Conservation (phyloP, 2,888 invertebrate genomes). For the Mycogona germanica region DNA sequence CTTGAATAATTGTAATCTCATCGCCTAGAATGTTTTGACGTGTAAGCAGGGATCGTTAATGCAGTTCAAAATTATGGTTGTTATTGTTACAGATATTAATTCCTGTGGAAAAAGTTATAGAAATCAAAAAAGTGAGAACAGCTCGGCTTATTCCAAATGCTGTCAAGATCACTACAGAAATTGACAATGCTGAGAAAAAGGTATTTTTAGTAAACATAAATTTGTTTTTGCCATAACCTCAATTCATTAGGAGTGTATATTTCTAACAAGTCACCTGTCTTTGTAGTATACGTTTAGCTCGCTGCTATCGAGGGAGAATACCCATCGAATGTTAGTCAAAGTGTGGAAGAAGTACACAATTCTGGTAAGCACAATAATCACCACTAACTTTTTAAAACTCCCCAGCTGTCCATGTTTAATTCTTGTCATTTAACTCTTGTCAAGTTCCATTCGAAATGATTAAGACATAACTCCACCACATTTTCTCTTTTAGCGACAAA, state of each 20-base stretch:
- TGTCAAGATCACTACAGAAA: constrained; percentile 71
- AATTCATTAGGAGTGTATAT: neutral
- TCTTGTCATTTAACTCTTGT: too few relatives aligned
- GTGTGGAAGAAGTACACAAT: constrained; percentile 48
- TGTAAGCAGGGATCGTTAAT: too few relatives aligned
- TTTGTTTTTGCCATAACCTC: neutral
- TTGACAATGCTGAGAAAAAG: constrained; percentile 43
- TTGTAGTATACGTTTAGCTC: constrained; percentile 68
- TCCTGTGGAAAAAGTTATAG: constrained; percentile 68
- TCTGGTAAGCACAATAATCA: constrained; percentile 4
- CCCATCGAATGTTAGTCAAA: constrained; percentile 72
- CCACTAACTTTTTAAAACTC: neutral
- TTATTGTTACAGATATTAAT: constrained; percentile 57
- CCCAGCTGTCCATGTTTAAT: too few relatives aligned
- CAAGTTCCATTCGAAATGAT: too few relatives aligned
- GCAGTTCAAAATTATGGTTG: neutral
- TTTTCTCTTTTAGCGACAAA: too few relatives aligned
- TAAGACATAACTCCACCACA: too few relatives aligned
- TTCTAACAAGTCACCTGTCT: neutral
- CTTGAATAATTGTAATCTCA: too few relatives aligned
- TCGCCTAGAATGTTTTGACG: too few relatives aligned
- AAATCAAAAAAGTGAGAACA: constrained; percentile 85
- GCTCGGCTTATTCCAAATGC: constrained; percentile 91
- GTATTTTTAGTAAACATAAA: constrained; percentile 29
- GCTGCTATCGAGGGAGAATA: constrained; percentile 73